Percentiles rank a stretch among this genome's conserved stretches.
Evolutionary conservation across 1,140 invertebrate species (phyloP).

Genomic region (Augochlora pura): DNA sequence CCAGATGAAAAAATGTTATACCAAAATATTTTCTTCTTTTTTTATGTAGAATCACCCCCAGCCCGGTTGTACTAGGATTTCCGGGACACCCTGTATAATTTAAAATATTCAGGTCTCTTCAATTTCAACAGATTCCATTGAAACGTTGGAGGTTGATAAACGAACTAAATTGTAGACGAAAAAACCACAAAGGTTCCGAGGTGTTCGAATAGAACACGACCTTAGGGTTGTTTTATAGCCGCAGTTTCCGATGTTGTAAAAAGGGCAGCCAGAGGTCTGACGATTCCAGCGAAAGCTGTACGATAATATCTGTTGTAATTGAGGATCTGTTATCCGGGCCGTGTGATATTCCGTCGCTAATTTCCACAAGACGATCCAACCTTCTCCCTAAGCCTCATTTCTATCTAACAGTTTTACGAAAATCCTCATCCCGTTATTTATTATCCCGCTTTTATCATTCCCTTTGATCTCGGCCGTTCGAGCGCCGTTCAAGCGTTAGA

Average conservation of each 20-base stretch:
- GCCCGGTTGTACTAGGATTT: no score
- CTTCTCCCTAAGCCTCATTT: background rate
- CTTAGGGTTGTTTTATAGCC: background rate
- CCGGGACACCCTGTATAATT: no score
- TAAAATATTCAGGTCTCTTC: no score
- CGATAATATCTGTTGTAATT: conserved; percentile 33
- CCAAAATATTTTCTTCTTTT: no score
- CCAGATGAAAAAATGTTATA: no score
- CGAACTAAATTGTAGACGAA: no score
- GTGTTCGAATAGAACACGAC: no score
- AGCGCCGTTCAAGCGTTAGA: background rate
- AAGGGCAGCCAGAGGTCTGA: background rate
- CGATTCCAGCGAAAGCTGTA: background rate
- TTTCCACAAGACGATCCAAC: conserved; percentile 20
- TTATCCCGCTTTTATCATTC: conserved; percentile 12
- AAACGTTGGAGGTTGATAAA: no score
- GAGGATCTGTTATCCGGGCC: conserved; percentile 7
- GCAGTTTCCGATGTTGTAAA: background rate
- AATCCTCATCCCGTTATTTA: conserved; percentile 3
- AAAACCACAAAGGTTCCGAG: no score
- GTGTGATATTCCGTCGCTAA: conserved; percentile 13
- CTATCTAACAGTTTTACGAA: background rate
- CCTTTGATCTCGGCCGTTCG: conserved; percentile 18
- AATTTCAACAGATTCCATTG: no score
- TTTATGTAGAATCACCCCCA: no score